A percentile compares a stretch with the other conserved stretches of the same genome.
These are phyloP conservation scores for Lasiommata megera DNA, from an alignment of 2,888 invertebrate species.

Conservation along the genomic window DNA sequence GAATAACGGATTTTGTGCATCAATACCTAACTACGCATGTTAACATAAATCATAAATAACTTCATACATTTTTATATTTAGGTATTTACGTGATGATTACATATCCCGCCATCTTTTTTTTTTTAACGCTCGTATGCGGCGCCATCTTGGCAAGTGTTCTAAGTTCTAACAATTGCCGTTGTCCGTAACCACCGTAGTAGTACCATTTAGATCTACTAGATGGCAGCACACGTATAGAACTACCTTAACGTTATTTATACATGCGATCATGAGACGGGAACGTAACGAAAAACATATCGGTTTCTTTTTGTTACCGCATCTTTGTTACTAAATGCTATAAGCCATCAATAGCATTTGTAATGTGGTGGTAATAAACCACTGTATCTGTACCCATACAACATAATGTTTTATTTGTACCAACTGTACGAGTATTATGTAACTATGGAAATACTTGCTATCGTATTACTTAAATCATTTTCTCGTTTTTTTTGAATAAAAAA, in stretches of 20 bases:
- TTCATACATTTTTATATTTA: no score
- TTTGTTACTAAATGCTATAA: not conserved
- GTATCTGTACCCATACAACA: not conserved
- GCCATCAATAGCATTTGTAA: not conserved
- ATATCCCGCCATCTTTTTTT: no score
- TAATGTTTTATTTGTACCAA: not conserved
- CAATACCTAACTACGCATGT: no score
- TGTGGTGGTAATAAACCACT: not conserved
- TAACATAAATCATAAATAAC: no score
- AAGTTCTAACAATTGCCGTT: not conserved
- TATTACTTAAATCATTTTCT: not conserved
- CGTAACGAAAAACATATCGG: conserved; percentile 4
- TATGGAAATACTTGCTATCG: not conserved
- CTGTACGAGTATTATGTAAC: not conserved
- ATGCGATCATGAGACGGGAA: not conserved
- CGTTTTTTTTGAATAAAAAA: no score
- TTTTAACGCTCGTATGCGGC: not conserved
- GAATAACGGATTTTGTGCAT: no score
- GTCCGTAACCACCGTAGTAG: not conserved
- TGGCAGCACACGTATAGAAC: conserved; percentile 5
- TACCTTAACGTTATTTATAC: not conserved
- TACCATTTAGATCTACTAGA: not conserved
- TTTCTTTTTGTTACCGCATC: not conserved
- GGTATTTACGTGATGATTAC: no score
- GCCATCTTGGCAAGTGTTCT: conserved; percentile 6